A percentile compares a stretch with the other conserved stretches of the same genome.
phyloP scores from a whole-genome alignment of 2,797 vertebrate species.

The Sebastes melanostomus region DNA sequence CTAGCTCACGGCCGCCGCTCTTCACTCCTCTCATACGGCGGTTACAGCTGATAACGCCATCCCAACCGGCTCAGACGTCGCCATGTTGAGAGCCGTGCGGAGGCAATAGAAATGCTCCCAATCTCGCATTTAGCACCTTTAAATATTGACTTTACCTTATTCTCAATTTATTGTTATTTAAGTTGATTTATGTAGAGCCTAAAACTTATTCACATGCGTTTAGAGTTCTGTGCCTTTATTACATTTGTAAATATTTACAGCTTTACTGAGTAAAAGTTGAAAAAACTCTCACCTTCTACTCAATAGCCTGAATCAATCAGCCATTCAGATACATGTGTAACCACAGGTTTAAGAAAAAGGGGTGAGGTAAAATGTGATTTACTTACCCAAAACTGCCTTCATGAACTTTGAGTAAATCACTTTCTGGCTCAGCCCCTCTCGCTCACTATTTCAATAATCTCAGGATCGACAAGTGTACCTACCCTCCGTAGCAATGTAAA shows the following conservation, averaged over 20 bases:
- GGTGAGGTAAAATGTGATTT: background rate
- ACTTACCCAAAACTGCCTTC: background rate
- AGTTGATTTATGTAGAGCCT: background rate
- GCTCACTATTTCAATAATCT: slow-evolving; percentile 71
- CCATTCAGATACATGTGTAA: background rate
- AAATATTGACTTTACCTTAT: background rate
- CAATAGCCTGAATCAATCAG: background rate
- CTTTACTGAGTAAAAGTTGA: background rate
- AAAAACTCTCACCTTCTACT: background rate
- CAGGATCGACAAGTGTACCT: slow-evolving; percentile 70
- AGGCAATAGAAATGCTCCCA: no score
- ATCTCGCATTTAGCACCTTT: no score
- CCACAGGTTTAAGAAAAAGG: background rate
- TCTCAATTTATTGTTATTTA: background rate
- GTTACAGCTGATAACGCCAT: no score
- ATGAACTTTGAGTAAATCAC: slow-evolving; percentile 20
- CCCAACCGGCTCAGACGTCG: no score
- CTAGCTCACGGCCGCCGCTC: accelerated
- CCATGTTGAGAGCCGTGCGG: no score
- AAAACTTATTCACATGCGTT: accelerated
- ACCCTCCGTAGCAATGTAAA: slow-evolving; percentile 52
- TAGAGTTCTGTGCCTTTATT: background rate
- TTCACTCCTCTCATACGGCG: accelerated
- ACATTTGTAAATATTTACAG: background rate
- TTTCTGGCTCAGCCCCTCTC: slow-evolving; percentile 6